These are phyloP conservation scores for Noctua fimbriata DNA, from an alignment of 2,888 invertebrate species.

Conservation along the genomic window DNA sequence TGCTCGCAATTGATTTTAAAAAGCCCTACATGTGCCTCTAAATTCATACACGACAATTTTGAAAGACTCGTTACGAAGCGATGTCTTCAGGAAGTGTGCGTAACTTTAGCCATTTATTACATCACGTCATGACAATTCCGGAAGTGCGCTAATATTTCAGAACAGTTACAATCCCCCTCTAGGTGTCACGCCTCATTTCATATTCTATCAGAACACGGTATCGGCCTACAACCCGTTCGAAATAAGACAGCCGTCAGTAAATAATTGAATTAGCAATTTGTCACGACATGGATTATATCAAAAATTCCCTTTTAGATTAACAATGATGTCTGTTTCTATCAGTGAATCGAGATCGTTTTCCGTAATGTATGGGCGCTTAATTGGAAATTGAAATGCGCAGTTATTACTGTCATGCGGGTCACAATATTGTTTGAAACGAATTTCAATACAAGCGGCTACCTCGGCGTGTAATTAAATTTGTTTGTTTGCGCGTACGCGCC, in stretches of 20 bases:
- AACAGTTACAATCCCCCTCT: conserved; percentile 23
- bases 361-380: conserved; percentile 46
- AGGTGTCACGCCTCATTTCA: conserved; percentile 63
- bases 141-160: conserved; percentile 60
- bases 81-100: conserved; percentile 25
- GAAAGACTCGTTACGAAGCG: conserved; percentile 29
- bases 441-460: conserved; percentile 69
- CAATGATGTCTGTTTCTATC: conserved; percentile 25
- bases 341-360: neutral
- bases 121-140: conserved; percentile 47
- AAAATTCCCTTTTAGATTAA: conserved; percentile 52
- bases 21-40: neutral
- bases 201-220: conserved; percentile 67
- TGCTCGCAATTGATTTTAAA: neutral
- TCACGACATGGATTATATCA: conserved; percentile 46
- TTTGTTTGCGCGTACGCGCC: conserved; percentile 75
- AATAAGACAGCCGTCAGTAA: conserved; percentile 55
- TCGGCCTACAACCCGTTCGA: conserved; percentile 38
- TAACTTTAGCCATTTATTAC: conserved; percentile 52
- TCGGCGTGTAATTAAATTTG: conserved; percentile 79
- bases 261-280: conserved; percentile 64
- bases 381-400: conserved; percentile 62
- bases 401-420: conserved; percentile 61
- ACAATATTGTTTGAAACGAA: conserved; percentile 68
- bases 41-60: conserved; percentile 26